Base-by-base conservation (phyloP, 2,113 vertebrate genomes). In the Maccullochella peelii region DNA sequence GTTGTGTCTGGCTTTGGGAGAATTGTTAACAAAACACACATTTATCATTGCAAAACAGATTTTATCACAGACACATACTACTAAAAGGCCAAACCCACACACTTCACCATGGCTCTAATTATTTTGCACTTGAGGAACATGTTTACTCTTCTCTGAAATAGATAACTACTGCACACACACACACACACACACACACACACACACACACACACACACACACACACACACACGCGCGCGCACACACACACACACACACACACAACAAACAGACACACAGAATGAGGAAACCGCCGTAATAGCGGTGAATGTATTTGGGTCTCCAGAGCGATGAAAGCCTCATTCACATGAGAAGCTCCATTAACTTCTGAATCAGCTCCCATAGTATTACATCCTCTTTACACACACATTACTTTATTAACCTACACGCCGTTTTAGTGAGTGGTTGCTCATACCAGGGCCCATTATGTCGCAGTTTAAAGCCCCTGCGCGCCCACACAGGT, bases 261-360 rank as follows among this genome's bases (percentile, higher is more conserved):
- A 67, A n/a, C 12, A 33, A 21, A 63, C 44, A 58, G 25, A 83
- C 38, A 27, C 67, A 66, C 62, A 77, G 25, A 55, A 18, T 3
- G 42, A 76, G 52, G 52, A 71, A 79, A 59, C 62, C 73, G 78
- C 86, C 76, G 50, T 79, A 77, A 80, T 57, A 74, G 77, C 20
- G 0, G 62, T 75, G 66, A 67, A 85, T 78, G 50, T 80, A 80
- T 80, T 85, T 82, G 63, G 73, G 59, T 82, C 73, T 85, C 77
- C 73, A 16, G 77, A 83, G 73, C 61, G 38, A 84, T 88, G 75
- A 86, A 87, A 88, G 86, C 79, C 78, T 85, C 70, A 62, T 87
- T 88, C 80, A 90, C 81, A 91, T 11, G 77, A 91, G 82, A 90
- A 79, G 87, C 89, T 91, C 88, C 91, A 93, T 91, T 91, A 93